Percentiles rank a stretch among this genome's conserved stretches.
Conservation (phyloP, 92 coral and sea anemone genomes). For the Zoanthus gigantus region DNA sequence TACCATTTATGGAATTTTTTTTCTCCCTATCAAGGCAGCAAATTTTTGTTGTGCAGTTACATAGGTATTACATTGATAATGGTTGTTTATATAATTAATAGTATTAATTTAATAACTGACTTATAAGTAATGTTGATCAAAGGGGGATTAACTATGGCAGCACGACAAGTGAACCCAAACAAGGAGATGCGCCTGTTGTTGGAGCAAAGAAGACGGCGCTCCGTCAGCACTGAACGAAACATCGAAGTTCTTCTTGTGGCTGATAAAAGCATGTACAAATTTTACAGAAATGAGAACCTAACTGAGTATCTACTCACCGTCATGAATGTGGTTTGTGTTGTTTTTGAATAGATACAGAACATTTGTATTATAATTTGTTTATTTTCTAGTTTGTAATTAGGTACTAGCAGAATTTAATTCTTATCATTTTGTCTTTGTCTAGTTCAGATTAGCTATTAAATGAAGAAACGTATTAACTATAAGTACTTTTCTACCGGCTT, state of each 20-base stretch:
- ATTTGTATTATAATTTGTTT: no score
- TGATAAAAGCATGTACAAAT: conserved; percentile 89
- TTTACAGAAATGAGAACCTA: conserved; percentile 74
- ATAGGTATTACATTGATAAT: background rate
- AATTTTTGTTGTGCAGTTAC: no score
- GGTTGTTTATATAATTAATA: no score
- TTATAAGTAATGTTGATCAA: background rate
- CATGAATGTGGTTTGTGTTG: conserved; percentile 87
- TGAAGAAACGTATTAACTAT: no score
- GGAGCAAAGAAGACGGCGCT: conserved; percentile 66
- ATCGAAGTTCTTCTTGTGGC: conserved; percentile 93
- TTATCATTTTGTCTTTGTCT: no score
- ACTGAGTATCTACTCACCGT: conserved; percentile 89
- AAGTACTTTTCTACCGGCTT: no score
- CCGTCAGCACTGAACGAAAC: conserved; percentile 91
- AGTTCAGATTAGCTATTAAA: no score
- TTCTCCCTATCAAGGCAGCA: no score
- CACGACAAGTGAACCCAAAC: conserved; percentile 63
- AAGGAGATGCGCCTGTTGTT: conserved; percentile 52
- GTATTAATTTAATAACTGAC: background rate
- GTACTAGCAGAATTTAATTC: no score
- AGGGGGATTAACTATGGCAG: conserved; percentile 56
- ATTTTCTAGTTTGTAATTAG: no score
- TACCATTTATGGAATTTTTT: no score
- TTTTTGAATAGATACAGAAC: background rate